Evolutionary conservation across 2,797 vertebrate species (phyloP).

Genomic region (Avahi laniger): DNA sequence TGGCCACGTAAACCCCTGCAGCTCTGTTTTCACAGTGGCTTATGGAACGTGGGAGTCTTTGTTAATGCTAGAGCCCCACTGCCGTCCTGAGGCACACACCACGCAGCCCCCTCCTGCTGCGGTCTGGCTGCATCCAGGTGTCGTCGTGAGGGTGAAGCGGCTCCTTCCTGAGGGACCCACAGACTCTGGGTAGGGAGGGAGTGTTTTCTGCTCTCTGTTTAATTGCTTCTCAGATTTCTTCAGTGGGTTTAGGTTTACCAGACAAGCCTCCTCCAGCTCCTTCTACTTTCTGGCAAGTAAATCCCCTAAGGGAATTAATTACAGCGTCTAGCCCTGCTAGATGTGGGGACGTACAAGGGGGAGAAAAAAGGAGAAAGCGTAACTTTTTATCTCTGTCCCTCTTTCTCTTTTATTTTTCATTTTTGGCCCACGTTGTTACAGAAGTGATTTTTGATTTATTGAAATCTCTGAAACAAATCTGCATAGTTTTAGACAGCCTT

Average conservation of each 20-base stretch:
- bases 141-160: neutral
- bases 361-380: neutral
- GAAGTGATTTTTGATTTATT: neutral
- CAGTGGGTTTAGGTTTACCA: neutral
- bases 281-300: neutral
- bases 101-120: too few relatives aligned
- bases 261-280: neutral
- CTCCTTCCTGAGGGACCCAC: neutral
- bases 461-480: neutral
- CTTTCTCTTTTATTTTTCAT: neutral
- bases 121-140: neutral
- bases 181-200: neutral
- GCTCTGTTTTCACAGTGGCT: neutral
- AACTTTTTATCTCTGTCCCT: neutral
- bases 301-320: neutral
- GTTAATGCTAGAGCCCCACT: neutral
- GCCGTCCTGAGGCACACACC: fast-evolving
- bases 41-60: neutral
- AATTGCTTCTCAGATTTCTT: neutral
- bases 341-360: neutral
- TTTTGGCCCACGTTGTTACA: neutral
- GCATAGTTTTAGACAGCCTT: neutral
- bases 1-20: neutral
- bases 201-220: neutral
- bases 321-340: neutral